These are phyloP conservation scores for Lipophrys pholis DNA, from an alignment of 2,113 vertebrate genomes.

Conservation along the genomic window DNA sequence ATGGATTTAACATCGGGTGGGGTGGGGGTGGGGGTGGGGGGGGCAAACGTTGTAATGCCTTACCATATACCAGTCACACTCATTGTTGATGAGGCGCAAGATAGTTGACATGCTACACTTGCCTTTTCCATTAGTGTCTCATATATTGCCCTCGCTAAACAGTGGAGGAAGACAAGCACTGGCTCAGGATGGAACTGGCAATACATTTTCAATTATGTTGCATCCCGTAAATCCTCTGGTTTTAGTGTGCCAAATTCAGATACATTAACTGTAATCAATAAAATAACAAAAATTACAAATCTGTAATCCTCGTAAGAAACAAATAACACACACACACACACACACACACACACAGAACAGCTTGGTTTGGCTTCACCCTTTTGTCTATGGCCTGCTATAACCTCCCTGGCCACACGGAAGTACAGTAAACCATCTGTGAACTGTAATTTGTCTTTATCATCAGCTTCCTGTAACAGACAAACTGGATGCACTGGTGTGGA, in stretches of 20 bases:
- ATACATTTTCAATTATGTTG: slow-evolving; percentile 55
- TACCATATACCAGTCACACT: slow-evolving; percentile 25
- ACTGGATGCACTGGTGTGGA: slow-evolving; percentile 59
- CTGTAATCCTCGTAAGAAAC: neutral
- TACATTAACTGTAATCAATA: slow-evolving; percentile 26
- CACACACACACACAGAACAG: too few species aligned
- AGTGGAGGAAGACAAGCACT: slow-evolving; percentile 19
- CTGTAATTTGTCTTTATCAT: slow-evolving; percentile 71
- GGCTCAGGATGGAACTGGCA: slow-evolving; percentile 41
- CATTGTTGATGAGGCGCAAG: slow-evolving; percentile 17
- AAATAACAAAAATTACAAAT: slow-evolving; percentile 17
- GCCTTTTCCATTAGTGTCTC: slow-evolving; percentile 47
- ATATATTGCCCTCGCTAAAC: slow-evolving; percentile 33
- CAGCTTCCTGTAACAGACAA: slow-evolving; percentile 63
- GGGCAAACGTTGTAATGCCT: slow-evolving; percentile 40
- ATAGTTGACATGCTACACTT: slow-evolving; percentile 37
- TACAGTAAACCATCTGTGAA: slow-evolving; percentile 54
- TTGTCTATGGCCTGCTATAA: slow-evolving; percentile 9
- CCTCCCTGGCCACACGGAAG: slow-evolving; percentile 43
- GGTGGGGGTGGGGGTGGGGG: slow-evolving; percentile 2
- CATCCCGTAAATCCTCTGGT: slow-evolving; percentile 32
- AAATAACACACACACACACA: too few species aligned
- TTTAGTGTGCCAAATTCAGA: slow-evolving; percentile 41
- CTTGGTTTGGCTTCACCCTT: neutral
- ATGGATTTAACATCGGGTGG: slow-evolving; percentile 59